Conservation (phyloP, 2,113 vertebrate genomes). For the Oriolus oriolus region DNA sequence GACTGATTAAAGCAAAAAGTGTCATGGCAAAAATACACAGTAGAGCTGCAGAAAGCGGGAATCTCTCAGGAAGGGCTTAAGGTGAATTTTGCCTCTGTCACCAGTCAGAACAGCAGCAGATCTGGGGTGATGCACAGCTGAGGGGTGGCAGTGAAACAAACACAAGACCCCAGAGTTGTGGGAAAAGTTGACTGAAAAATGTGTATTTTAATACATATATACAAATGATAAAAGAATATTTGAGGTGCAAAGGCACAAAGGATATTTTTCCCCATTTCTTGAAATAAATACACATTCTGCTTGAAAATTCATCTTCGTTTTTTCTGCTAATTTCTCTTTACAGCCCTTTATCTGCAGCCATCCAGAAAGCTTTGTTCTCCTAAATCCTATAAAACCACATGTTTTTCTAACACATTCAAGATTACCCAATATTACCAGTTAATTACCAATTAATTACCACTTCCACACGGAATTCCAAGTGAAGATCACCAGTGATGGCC, state of each 20-base stretch:
- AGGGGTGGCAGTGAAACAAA: background rate
- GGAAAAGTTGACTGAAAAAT: background rate
- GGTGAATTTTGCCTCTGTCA: background rate
- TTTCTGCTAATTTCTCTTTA: background rate
- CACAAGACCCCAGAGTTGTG: background rate
- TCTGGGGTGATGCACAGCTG: background rate
- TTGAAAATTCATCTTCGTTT: background rate
- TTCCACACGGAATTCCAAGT: background rate
- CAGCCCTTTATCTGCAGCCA: background rate
- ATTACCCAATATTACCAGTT: background rate
- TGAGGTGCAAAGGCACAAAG: background rate
- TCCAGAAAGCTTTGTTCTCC: background rate
- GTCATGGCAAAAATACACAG: accelerated
- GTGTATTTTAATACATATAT: accelerated
- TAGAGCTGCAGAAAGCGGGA: background rate
- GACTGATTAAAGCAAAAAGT: background rate
- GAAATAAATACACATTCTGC: background rate
- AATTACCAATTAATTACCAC: background rate
- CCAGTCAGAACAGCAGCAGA: background rate
- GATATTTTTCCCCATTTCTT: background rate
- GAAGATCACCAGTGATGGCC: background rate
- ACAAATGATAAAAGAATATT: background rate
- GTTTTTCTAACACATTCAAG: background rate
- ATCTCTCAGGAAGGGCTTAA: background rate
- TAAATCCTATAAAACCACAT: background rate